Evolutionary conservation across 2,797 vertebrate genomes (phyloP).

Genomic region (Emys orbicularis): DNA sequence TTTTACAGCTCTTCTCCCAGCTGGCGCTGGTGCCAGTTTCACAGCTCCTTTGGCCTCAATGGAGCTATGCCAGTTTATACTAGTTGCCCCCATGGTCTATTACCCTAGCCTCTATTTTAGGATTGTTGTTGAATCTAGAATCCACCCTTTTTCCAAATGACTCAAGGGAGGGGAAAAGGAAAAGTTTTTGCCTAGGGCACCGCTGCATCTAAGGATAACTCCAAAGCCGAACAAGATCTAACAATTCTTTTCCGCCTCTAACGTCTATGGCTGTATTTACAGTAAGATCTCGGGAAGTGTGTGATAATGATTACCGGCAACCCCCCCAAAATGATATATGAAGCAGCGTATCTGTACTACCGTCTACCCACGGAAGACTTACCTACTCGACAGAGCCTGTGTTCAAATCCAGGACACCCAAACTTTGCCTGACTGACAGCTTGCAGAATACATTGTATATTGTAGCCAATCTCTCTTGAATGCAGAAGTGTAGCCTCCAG

Average conservation of each 20-base stretch:
- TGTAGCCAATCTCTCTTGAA: not conserved
- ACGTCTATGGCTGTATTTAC: not conserved
- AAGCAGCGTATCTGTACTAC: not conserved
- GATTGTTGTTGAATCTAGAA: not conserved
- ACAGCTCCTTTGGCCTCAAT: too few relatives aligned
- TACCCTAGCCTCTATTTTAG: not conserved
- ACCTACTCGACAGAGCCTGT: not conserved
- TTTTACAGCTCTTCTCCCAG: too few relatives aligned
- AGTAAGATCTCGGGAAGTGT: not conserved
- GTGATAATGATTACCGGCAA: not conserved
- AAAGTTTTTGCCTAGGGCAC: not conserved
- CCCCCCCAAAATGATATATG: not conserved
- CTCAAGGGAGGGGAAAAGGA: not conserved
- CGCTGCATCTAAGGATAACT: not conserved
- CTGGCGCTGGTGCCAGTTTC: too few relatives aligned
- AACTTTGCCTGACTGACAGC: not conserved
- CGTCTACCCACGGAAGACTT: not conserved
- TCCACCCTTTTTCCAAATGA: not conserved
- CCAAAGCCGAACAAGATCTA: too few relatives aligned
- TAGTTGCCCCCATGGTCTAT: too few relatives aligned
- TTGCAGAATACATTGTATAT: not conserved
- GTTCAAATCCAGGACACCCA: not conserved
- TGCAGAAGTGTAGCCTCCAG: not conserved
- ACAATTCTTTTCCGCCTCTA: too few relatives aligned
- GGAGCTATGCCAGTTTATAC: too few relatives aligned